These are phyloP conservation scores for Ailurus styani DNA, from an alignment of 2,113 vertebrate species.

Conservation along the genomic window DNA sequence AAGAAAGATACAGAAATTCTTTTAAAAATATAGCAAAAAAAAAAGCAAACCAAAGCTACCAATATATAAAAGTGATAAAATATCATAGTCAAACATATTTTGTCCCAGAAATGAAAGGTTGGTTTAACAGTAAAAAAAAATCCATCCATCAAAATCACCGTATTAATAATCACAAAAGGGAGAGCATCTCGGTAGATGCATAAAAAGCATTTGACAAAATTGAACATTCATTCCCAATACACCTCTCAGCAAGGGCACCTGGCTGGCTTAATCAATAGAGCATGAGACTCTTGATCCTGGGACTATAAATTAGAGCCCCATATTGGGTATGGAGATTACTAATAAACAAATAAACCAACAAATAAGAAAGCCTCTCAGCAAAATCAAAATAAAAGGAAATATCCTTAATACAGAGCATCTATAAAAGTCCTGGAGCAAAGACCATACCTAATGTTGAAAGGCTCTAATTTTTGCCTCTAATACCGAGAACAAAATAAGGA, in stretches of 20 bases:
- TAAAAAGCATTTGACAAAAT: background rate
- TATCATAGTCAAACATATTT: background rate
- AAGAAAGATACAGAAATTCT: background rate
- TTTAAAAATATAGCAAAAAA: background rate
- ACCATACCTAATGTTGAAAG: background rate
- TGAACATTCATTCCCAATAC: background rate
- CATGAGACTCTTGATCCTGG: background rate
- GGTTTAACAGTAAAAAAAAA: background rate
- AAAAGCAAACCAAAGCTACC: background rate
- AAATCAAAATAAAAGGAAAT: background rate
- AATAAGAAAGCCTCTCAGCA: background rate
- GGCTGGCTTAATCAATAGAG: background rate
- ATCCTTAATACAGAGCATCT: no score
- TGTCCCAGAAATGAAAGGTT: background rate
- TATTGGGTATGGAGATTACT: background rate
- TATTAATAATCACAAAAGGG: background rate
- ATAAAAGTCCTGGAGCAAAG: background rate
- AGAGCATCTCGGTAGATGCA: background rate
- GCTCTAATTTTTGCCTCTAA: background rate
- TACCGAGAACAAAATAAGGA: background rate
- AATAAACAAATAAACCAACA: background rate
- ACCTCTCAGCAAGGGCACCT: background rate
- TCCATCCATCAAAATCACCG: background rate
- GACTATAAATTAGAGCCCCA: background rate
- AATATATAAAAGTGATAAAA: background rate